Evolutionary conservation across 2,797 vertebrate genomes (phyloP).

Genomic region (Sebastes alutus): DNA sequence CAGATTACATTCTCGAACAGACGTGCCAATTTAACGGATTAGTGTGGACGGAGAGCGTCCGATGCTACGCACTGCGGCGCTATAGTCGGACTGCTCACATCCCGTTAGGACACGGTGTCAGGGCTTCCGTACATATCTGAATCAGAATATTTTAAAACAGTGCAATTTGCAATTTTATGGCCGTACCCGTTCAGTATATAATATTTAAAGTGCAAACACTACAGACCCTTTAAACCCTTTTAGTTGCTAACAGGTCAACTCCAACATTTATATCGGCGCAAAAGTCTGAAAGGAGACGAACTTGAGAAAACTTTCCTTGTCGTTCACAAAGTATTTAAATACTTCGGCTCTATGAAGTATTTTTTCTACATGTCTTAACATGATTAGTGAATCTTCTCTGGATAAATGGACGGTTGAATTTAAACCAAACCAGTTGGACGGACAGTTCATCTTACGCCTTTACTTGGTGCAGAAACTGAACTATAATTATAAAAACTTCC

Average conservation of each 20-base stretch:
- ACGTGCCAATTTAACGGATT: too few species aligned
- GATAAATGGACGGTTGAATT: neutral
- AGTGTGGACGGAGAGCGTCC: too few species aligned
- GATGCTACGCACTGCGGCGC: too few species aligned
- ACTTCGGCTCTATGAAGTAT: neutral
- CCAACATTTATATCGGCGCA: neutral
- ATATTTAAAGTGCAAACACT: constrained; percentile 6
- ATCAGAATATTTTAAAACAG: constrained; percentile 3
- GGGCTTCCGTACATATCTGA: neutral
- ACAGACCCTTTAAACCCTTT: neutral
- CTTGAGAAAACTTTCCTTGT: neutral
- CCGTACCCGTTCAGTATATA: neutral
- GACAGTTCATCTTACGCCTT: neutral
- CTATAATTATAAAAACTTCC: neutral
- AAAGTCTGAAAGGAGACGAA: neutral
- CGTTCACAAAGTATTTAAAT: neutral
- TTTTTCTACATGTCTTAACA: neutral
- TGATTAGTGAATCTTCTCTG: neutral
- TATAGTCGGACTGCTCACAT: too few species aligned
- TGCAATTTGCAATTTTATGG: constrained; percentile 28
- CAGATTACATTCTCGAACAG: neutral
- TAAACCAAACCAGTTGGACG: neutral
- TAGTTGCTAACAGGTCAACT: neutral
- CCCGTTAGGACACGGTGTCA: too few species aligned
- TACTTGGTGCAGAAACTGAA: neutral